Conservation (phyloP, 2,888 invertebrate species). For the Tethea ocularis region DNA sequence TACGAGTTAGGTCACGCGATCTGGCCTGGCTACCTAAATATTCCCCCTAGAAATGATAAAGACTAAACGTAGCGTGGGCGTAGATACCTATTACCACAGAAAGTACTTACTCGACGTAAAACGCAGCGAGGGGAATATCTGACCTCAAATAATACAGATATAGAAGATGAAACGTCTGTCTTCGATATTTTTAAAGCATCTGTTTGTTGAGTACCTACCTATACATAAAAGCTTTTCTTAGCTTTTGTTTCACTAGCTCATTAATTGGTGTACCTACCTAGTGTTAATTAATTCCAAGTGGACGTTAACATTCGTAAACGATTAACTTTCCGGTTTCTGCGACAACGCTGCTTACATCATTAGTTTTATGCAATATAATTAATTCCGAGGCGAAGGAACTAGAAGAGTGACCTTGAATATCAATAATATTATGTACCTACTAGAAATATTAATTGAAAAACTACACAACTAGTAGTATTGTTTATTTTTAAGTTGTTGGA, state of each 20-base stretch:
- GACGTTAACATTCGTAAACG: slow-evolving; percentile 30
- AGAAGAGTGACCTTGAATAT: background rate
- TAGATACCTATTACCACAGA: no score
- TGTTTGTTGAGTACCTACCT: slow-evolving; percentile 20
- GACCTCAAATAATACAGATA: slow-evolving; percentile 32
- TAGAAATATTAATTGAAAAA: background rate
- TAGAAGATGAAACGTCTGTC: slow-evolving; percentile 24
- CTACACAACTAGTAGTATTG: background rate
- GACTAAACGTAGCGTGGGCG: no score
- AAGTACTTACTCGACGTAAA: slow-evolving; percentile 10
- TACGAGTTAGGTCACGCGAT: slow-evolving; percentile 71
- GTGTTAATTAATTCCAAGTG: background rate
- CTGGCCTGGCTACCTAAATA: slow-evolving; percentile 31
- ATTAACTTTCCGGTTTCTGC: slow-evolving; percentile 47
- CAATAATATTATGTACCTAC: background rate
- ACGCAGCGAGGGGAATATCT: slow-evolving; percentile 26
- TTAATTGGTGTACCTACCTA: background rate
- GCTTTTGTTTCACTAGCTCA: background rate
- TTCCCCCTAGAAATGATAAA: slow-evolving; percentile 23
- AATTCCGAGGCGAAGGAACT: slow-evolving; percentile 4
- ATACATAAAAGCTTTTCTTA: no score
- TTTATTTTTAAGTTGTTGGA: slow-evolving; percentile 37
- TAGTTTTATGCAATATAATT: slow-evolving; percentile 23
- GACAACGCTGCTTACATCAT: slow-evolving; percentile 29
- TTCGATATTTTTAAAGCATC: slow-evolving; percentile 17